phyloP scores from a whole-genome alignment of 2,888 invertebrate genomes.

The Drosophila rellima region DNA sequence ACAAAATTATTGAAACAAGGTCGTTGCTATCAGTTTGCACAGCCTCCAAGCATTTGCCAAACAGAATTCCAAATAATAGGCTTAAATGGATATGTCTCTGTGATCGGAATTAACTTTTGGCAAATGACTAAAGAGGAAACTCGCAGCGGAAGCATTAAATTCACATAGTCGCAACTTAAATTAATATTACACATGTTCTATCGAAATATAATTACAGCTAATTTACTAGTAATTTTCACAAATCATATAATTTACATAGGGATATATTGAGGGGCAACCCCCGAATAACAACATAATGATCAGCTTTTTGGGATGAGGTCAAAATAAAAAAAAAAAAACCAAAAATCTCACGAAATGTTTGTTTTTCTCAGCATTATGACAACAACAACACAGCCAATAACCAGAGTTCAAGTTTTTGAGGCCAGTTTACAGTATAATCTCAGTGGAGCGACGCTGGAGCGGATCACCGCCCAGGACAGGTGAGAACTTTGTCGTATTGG shows the following conservation, averaged over 20 bases:
- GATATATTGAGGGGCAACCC: conserved; percentile 50
- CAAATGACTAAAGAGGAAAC: conserved; percentile 1
- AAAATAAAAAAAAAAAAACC: conserved; percentile 1
- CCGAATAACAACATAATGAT: conserved; percentile 77
- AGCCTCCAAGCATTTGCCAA: conserved; percentile 15
- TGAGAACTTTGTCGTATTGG: conserved; percentile 72
- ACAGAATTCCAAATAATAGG: conserved; percentile 15
- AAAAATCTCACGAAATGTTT: background rate
- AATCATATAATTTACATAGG: conserved; percentile 56
- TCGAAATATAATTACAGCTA: conserved; percentile 37
- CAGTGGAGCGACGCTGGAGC: conserved; percentile 82
- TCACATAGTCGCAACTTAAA: conserved; percentile 56
- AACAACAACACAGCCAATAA: conserved; percentile 40
- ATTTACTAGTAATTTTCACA: conserved; percentile 21
- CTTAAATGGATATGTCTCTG: conserved; percentile 50
- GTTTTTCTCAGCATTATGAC: conserved; percentile 34
- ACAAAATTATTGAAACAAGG: conserved; percentile 57
- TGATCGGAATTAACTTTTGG: conserved; percentile 12
- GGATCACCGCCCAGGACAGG: conserved; percentile 77
- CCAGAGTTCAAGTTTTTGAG: conserved; percentile 24
- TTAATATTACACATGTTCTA: conserved; percentile 50
- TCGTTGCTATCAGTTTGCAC: conserved; percentile 25
- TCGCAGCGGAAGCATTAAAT: conserved; percentile 46
- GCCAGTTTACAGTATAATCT: conserved; percentile 83
- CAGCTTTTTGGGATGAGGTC: conserved; percentile 41